Conservation (phyloP, 2,113 vertebrate genomes). For the Mirounga angustirostris region DNA sequence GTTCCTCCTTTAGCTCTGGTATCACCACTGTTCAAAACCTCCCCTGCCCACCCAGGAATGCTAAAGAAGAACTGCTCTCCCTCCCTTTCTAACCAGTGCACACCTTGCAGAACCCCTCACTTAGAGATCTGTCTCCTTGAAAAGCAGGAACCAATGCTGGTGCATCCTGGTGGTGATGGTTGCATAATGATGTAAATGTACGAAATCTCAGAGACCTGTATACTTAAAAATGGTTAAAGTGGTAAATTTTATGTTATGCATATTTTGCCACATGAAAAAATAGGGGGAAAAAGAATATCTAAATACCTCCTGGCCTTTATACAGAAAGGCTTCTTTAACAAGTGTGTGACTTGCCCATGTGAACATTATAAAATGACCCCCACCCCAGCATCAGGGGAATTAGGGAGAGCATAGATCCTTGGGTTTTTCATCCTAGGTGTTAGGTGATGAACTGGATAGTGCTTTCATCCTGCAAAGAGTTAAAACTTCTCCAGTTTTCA, state of each 20-base stretch:
- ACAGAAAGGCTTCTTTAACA: neutral
- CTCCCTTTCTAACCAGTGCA: too few species aligned
- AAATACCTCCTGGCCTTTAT: neutral
- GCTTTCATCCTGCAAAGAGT: neutral
- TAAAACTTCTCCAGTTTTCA: neutral
- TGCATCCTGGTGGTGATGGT: accelerated
- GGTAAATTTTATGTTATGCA: too few species aligned
- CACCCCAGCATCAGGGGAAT: neutral
- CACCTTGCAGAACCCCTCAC: neutral
- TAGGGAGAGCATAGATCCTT: neutral
- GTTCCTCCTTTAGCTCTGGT: neutral
- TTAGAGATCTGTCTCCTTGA: neutral
- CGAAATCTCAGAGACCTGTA: neutral
- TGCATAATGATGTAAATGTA: accelerated
- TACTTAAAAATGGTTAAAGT: neutral
- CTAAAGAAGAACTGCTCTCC: accelerated
- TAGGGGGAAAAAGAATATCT: accelerated
- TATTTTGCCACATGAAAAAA: neutral
- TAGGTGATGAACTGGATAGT: neutral
- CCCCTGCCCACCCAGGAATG: neutral
- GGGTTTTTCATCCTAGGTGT: neutral
- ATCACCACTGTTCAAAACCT: neutral
- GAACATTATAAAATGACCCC: too few species aligned
- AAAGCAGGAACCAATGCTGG: neutral
- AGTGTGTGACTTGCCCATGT: neutral